Base-by-base conservation (phyloP, 1,140 invertebrate species). In the Aporrectodea caliginosa region DNA sequence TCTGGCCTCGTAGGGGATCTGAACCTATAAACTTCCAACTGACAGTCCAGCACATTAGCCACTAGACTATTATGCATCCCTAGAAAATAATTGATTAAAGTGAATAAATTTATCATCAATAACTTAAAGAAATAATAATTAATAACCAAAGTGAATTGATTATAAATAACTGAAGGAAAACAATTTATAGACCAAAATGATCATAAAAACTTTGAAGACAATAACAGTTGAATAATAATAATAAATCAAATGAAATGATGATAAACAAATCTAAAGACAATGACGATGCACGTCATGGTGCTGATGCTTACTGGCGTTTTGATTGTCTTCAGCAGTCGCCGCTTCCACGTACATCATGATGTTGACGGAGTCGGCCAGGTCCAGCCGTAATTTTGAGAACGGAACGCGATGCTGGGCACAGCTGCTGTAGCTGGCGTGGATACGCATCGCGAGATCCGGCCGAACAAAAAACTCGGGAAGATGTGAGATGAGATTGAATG, bases 361-460 rank as follows among this genome's bases (percentile, higher is more conserved):
- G 87, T 99, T 99, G 0, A 98, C 95, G 32, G 97, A 96, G 89
- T 98, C 97, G 31, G 95, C 97, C 12, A 99, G 95, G 87, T 99
- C 97, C 68, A 99, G 88, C 89, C 99, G 97, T 29, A 99, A 90
- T 88, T 98, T 98, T 22, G 97, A 99, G 0, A 97, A 98, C 27
- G 95, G 97, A 86, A 94, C 94, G 69, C 84, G 84, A 16, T 88
- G 86, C 75, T 82, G 85, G 77, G 81, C 79, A 70, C 86, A 84
- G 6, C 86, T 87, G 27, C 85, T 96, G 88, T 98, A 98, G 1
- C 97, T 97, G 83, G 95, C 98, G 88, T 98, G 98, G 95, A 98
- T 97, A 88, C 98, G 98, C 0, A 97, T 97, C 0, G 97, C 97
- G 1, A 99, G 89, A 90, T 99, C 97, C 0, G 97, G 97, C 35